Percentiles rank a stretch among this genome's conserved stretches.
Evolutionary conservation across 2,888 invertebrate species (phyloP).

Genomic region (Pterostichus niger): DNA sequence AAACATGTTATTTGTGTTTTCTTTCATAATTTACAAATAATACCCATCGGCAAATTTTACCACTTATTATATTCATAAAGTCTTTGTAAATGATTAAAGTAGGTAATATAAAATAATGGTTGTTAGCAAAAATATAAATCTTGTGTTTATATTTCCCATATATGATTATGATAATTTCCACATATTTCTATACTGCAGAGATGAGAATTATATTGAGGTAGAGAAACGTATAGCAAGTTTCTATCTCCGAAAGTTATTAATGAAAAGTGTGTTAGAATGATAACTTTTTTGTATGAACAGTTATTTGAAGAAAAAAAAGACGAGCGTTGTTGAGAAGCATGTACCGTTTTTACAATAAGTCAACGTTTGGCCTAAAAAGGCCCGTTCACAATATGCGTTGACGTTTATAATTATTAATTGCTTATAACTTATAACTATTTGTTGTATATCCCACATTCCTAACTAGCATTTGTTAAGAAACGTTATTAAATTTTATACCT

Average conservation of each 20-base stretch:
- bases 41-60: too few relatives aligned
- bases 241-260: neutral
- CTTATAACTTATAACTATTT: too few relatives aligned
- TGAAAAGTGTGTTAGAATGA: constrained; percentile 39
- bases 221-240: neutral
- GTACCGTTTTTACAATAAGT: constrained; percentile 42
- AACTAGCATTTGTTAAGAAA: too few relatives aligned
- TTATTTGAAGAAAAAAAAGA: constrained; percentile 31
- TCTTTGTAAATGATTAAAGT: too few relatives aligned
- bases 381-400: neutral
- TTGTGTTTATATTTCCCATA: neutral
- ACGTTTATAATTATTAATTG: constrained; percentile 10
- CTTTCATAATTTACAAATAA: too few relatives aligned
- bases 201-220: too few relatives aligned
- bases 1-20: too few relatives aligned
- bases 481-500: too few relatives aligned
- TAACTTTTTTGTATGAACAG: constrained; percentile 28
- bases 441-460: too few relatives aligned
- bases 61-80: too few relatives aligned
- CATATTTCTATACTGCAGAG: neutral
- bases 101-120: too few relatives aligned
- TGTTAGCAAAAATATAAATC: constrained; percentile 7
- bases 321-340: constrained; percentile 9
- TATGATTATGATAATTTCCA: constrained; percentile 26
- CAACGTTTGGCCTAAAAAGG: constrained; percentile 36